Conservation (phyloP, 2,888 invertebrate genomes). For the Drosophila ochracea region DNA sequence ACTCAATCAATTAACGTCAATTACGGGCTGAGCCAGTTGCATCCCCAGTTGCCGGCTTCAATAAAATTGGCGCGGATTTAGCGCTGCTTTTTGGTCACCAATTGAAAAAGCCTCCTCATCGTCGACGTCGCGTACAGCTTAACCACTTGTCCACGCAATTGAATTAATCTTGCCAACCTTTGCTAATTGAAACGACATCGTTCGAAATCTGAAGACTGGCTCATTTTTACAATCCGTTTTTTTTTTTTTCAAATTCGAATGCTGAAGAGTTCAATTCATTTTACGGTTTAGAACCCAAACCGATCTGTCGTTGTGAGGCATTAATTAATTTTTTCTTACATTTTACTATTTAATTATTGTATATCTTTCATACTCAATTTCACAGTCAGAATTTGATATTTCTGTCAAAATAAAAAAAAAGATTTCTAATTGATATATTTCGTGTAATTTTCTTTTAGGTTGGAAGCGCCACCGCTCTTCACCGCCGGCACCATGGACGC, state of each 20-base stretch:
- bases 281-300: not conserved
- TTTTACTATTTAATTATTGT: not conserved
- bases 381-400: not conserved
- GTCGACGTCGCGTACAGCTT: constrained; percentile 15
- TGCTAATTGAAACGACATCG: constrained; percentile 53
- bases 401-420: not conserved
- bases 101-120: constrained; percentile 27
- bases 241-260: not conserved
- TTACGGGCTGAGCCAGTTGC: constrained; percentile 71
- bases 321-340: not conserved
- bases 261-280: not conserved
- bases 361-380: not conserved
- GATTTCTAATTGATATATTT: not conserved
- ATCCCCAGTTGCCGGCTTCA: constrained; percentile 5
- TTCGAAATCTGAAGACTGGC: not conserved
- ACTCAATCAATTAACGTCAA: constrained; percentile 83
- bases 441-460: constrained; percentile 86
- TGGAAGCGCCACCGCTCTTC: constrained; percentile 90
- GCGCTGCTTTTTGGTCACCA: constrained; percentile 18
- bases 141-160: constrained; percentile 47
- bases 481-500: constrained; percentile 89
- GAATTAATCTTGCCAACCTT: constrained; percentile 57
- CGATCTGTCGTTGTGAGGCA: not conserved
- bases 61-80: constrained; percentile 19
- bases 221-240: constrained; percentile 13